Conservation (phyloP, 2,888 invertebrate species). For the Pomacea canaliculata region DNA sequence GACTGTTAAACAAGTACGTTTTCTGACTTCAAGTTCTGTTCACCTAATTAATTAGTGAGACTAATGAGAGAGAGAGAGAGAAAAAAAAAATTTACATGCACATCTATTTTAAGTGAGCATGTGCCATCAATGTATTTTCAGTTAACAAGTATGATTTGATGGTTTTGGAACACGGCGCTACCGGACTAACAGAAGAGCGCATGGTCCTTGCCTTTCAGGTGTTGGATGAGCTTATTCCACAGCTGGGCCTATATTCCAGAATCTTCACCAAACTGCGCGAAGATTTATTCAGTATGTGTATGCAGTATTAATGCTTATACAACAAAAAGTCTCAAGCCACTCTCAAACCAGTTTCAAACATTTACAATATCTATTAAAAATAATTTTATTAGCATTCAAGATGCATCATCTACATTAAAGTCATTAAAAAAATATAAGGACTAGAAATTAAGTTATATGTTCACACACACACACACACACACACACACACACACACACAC, state of each 20-base stretch:
- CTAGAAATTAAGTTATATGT: too few species aligned
- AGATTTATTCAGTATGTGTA: conserved; percentile 58
- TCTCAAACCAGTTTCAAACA: not conserved
- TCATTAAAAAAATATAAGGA: too few species aligned
- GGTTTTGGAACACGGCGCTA: conserved; percentile 47
- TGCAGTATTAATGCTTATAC: not conserved
- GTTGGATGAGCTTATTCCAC: conserved; percentile 60
- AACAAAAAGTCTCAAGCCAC: too few species aligned
- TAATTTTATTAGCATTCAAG: not conserved
- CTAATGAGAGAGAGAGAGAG: too few species aligned
- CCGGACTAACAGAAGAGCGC: conserved; percentile 52
- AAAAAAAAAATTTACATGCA: too few species aligned
- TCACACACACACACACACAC: too few species aligned
- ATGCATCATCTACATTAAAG: too few species aligned
- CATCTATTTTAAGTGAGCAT: too few species aligned
- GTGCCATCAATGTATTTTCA: conserved; percentile 33
- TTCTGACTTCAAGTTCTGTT: too few species aligned
- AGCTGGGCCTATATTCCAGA: conserved; percentile 60
- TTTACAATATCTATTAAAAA: not conserved
- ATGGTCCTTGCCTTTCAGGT: conserved; percentile 59
- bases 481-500: too few species aligned
- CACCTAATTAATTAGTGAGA: too few species aligned
- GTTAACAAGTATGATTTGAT: conserved; percentile 62
- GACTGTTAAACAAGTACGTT: too few species aligned
- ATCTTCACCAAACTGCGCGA: conserved; percentile 57